phyloP scores from a whole-genome alignment of 2,797 vertebrate genomes.

The Acanthornis magna region DNA sequence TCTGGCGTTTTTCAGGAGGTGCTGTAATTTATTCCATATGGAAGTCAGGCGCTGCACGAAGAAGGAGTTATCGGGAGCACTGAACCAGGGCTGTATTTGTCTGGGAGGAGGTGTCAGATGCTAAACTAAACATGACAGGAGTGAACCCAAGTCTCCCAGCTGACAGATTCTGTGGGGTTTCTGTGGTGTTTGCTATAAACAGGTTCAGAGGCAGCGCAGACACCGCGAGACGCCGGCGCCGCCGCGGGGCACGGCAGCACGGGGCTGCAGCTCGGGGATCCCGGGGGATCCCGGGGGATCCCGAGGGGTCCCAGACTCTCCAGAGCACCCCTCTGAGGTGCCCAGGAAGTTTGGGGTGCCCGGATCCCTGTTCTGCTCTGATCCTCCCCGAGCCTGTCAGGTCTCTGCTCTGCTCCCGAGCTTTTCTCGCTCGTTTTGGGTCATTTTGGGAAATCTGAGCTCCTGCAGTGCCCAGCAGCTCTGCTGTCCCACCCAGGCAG shows the following conservation, averaged over 20 bases:
- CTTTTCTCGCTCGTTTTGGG: neutral
- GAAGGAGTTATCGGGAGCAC: conserved; percentile 4
- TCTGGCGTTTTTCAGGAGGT: conserved; percentile 44
- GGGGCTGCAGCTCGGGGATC: neutral
- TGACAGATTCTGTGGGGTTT: conserved; percentile 47
- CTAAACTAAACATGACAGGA: conserved; percentile 64
- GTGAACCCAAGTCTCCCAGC: conserved; percentile 47
- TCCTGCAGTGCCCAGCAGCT: fast-evolving
- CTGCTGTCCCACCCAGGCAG: neutral
- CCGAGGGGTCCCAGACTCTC: neutral
- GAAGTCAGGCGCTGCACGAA: conserved; percentile 37
- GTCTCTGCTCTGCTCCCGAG: neutral
- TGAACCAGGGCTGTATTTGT: conserved; percentile 48
- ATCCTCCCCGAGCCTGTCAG: neutral
- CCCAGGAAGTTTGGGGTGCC: neutral
- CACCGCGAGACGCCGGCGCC: neutral
- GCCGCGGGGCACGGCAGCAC: neutral
- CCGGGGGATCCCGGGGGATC: too few relatives aligned
- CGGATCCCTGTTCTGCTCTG: neutral
- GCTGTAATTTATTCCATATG: conserved; percentile 43
- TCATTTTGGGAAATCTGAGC: neutral
- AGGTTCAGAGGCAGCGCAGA: conserved; percentile 28
- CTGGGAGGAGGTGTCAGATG: conserved; percentile 66
- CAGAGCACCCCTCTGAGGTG: neutral
- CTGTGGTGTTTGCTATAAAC: conserved; percentile 13